Evolutionary conservation across 2,888 invertebrate species (phyloP).

Genomic region (Dichetophora obliterata): DNA sequence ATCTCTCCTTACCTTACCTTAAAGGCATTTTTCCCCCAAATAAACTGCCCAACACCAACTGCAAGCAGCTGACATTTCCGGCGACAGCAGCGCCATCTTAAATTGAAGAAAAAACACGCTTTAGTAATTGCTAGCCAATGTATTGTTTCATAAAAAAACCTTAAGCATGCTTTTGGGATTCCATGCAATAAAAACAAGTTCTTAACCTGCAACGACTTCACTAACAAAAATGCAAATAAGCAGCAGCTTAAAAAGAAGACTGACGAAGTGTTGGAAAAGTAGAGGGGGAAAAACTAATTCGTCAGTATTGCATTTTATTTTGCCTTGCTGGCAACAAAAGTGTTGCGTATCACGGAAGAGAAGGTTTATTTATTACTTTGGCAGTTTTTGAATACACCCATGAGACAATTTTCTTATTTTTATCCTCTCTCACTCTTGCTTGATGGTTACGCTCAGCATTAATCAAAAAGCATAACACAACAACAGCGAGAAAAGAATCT

Average conservation of each 20-base stretch:
- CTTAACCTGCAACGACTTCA: background rate
- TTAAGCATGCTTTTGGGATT: constrained; percentile 32
- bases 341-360: background rate
- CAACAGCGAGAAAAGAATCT: constrained; percentile 1
- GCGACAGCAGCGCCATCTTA: constrained; percentile 4
- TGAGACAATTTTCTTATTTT: constrained; percentile 53
- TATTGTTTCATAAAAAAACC: background rate
- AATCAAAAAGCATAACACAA: constrained; percentile 47
- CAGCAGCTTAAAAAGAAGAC: background rate
- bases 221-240: constrained; percentile 26
- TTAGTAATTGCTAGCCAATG: background rate
- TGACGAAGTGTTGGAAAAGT: background rate
- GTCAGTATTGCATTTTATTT: constrained; percentile 25
- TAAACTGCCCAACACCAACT: no score
- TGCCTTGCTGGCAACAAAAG: background rate
- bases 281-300: constrained; percentile 19
- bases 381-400: constrained; percentile 59
- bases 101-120: background rate
- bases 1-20: no score
- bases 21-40: no score
- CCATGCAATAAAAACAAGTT: constrained; percentile 20
- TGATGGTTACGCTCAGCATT: background rate
- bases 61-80: background rate
- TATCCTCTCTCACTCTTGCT: constrained; percentile 25
- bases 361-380: constrained; percentile 61